Percentiles rank a stretch among this genome's conserved stretches.
Conservation (phyloP, 1,140 invertebrate species). For the Hyles euphorbiae region DNA sequence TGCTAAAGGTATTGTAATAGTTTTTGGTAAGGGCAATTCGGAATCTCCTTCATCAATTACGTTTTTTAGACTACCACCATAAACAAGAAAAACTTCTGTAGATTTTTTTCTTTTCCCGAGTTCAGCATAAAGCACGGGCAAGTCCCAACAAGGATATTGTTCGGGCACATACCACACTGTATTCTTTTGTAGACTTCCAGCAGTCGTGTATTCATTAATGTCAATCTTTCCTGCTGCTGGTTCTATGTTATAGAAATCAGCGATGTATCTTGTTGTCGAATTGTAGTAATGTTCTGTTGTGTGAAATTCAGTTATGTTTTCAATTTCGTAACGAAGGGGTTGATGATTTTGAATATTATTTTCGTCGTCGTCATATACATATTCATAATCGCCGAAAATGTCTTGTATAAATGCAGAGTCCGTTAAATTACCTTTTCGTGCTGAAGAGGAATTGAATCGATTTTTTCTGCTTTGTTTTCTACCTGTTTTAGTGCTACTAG, state of each 20-base stretch:
- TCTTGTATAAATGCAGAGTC: no score
- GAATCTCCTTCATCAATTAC: conserved; percentile 26
- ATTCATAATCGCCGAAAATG: conserved; percentile 39
- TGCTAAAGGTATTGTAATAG: conserved; percentile 13
- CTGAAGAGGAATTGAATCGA: no score
- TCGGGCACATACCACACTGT: conserved; percentile 53
- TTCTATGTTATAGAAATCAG: conserved; percentile 47
- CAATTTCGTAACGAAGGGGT: conserved; percentile 6
- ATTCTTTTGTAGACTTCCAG: conserved; percentile 10
- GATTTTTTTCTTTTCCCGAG: conserved; percentile 27
- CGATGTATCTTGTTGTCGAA: conserved; percentile 1
- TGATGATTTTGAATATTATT: conserved; percentile 6
- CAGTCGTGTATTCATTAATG: conserved; percentile 9
- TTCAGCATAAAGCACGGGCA: conserved; percentile 52
- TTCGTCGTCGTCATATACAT: conserved; percentile 20
- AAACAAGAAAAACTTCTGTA: conserved; percentile 43
- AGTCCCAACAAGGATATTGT: conserved; percentile 52
- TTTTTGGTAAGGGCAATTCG: background rate
- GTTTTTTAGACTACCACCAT: conserved; percentile 38
- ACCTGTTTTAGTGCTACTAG: no score
- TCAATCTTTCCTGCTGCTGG: conserved; percentile 31
- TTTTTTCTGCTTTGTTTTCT: no score
- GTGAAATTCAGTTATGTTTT: background rate
- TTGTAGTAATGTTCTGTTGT: conserved; percentile 4
- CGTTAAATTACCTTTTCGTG: no score